phyloP scores from a whole-genome alignment of 1,140 invertebrate species.

The Zaprionus davidi region DNA sequence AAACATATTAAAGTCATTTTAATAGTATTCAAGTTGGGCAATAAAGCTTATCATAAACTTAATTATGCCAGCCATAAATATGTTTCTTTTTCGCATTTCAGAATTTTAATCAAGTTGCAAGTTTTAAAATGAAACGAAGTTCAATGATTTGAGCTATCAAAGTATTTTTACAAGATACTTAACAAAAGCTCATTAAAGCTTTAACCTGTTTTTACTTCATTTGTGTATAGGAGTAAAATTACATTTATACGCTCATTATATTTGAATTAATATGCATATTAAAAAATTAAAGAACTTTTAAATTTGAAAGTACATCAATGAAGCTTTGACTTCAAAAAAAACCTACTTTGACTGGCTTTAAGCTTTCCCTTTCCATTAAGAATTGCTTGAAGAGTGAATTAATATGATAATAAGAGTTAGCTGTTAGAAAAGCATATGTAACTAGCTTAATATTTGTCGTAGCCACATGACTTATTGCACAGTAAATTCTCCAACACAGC shows the following conservation, averaged over 20 bases:
- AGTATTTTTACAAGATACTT: neutral
- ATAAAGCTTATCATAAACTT: neutral
- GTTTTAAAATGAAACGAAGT: neutral
- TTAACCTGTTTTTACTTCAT: neutral
- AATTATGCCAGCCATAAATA: neutral
- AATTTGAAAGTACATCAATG: neutral
- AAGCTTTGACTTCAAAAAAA: too few relatives aligned
- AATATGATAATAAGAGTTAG: neutral
- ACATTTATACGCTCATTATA: too few relatives aligned
- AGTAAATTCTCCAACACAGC: neutral
- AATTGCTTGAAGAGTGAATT: neutral
- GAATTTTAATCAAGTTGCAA: neutral
- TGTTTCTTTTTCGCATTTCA: neutral
- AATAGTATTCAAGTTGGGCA: neutral
- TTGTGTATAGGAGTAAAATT: too few relatives aligned
- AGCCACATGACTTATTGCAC: neutral
- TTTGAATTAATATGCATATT: too few relatives aligned
- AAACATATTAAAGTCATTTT: neutral
- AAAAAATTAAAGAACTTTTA: too few relatives aligned
- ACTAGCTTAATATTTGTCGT: neutral
- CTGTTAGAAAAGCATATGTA: neutral
- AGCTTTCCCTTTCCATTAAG: too few relatives aligned
- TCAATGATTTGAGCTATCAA: neutral
- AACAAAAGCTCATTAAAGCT: constrained; percentile 7
- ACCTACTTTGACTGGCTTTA: too few relatives aligned